Conservation (phyloP, 2,888 invertebrate genomes). For the Amiota communis region DNA sequence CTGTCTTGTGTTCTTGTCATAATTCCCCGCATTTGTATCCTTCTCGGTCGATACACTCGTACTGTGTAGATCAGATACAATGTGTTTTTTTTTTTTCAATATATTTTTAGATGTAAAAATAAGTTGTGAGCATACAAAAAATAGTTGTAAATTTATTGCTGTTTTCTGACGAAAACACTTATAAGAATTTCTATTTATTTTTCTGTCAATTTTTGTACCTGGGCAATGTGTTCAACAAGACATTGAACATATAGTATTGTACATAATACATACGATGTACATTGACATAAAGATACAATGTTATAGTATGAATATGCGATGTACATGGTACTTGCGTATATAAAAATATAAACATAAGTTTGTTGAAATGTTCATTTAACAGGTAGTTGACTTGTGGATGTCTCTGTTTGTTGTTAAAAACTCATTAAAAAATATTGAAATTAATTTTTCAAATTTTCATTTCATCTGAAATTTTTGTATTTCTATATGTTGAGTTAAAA, state of each 20-base stretch:
- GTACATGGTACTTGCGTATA: background rate
- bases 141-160: slow-evolving; percentile 45
- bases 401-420: slow-evolving; percentile 18
- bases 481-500: no score
- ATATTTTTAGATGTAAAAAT: slow-evolving; percentile 18
- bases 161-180: slow-evolving; percentile 42
- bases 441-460: slow-evolving; percentile 3
- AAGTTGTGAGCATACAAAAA: slow-evolving; percentile 20
- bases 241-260: background rate
- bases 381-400: slow-evolving; percentile 32
- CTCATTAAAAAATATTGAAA: slow-evolving; percentile 2
- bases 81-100: background rate
- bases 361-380: slow-evolving; percentile 6
- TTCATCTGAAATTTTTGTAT: no score
- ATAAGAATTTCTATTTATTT: slow-evolving; percentile 28
- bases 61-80: background rate
- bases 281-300: background rate
- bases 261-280: background rate
- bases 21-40: slow-evolving; percentile 20
- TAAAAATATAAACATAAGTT: slow-evolving; percentile 1
- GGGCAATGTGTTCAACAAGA: slow-evolving; percentile 14
- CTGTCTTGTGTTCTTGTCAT: slow-evolving; percentile 32
- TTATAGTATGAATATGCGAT: background rate
- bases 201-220: slow-evolving; percentile 18
- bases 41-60: background rate